Conservation (phyloP, 2,888 invertebrate genomes). For the Scaptomyza polygonia region DNA sequence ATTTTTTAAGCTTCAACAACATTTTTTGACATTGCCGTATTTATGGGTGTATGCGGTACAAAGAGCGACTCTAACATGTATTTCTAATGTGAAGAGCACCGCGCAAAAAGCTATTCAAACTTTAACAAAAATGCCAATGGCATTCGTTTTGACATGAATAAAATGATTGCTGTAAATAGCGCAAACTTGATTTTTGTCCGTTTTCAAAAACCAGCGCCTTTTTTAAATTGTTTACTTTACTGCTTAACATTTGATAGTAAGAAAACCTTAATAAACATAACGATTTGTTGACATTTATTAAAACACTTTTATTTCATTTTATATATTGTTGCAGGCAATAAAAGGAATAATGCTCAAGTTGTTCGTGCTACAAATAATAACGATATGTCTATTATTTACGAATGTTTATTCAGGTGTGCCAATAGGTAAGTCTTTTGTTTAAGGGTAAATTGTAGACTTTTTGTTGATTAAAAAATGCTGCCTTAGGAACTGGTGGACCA, state of each 20-base stretch:
- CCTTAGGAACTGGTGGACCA: constrained; percentile 83
- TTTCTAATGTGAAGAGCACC: constrained; percentile 2
- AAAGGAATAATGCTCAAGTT: constrained; percentile 81
- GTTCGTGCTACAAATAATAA: constrained; percentile 74
- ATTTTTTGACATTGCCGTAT: constrained; percentile 25
- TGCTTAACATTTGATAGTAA: not conserved
- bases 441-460: not conserved
- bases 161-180: not conserved
- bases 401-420: constrained; percentile 81
- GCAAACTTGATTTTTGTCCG: not conserved
- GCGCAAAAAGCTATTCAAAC: not conserved
- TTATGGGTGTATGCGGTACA: not conserved
- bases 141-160: not conserved
- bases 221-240: not conserved
- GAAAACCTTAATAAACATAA: too few relatives aligned
- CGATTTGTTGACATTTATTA: not conserved
- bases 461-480: not conserved
- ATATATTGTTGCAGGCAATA: constrained; percentile 43
- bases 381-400: constrained; percentile 78
- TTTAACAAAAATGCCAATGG: not conserved
- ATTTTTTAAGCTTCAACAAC: constrained; percentile 20
- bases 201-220: not conserved
- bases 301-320: not conserved
- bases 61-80: too few relatives aligned
- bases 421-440: constrained; percentile 71